These are phyloP conservation scores for Pocillopora verrucosa DNA, from an alignment of 64 coral and sea anemone species.

Conservation along the genomic window DNA sequence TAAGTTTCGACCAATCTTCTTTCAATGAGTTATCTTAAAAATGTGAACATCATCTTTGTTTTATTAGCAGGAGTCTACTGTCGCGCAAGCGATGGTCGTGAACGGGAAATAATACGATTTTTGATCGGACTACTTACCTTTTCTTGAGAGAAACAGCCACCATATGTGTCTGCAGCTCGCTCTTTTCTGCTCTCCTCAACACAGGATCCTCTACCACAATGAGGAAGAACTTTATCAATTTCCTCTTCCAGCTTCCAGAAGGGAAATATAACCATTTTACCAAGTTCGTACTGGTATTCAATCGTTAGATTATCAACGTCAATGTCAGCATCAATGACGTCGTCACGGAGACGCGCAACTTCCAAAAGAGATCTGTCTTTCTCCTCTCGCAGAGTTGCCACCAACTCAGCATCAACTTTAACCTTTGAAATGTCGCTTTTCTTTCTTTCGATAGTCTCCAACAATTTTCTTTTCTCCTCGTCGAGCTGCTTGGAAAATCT, in stretches of 20 bases:
- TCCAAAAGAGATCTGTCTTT: neutral
- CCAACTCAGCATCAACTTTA: neutral
- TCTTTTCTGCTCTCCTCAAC: too few relatives aligned
- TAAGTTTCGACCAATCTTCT: too few relatives aligned
- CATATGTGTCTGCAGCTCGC: too few relatives aligned
- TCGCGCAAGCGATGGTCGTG: too few relatives aligned
- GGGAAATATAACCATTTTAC: constrained; percentile 20
- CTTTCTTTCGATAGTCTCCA: neutral
- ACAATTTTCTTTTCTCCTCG: neutral
- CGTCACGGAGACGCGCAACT: neutral
- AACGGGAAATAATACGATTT: too few relatives aligned
- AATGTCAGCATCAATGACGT: neutral
- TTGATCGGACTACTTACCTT: too few relatives aligned
- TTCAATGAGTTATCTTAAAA: too few relatives aligned
- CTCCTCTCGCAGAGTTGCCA: neutral
- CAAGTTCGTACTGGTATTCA: neutral
- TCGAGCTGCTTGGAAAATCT: neutral
- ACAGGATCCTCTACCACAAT: too few relatives aligned
- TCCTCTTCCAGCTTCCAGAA: constrained; percentile 31
- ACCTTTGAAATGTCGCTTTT: constrained; percentile 5
- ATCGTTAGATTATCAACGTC: neutral
- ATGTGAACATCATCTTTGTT: too few relatives aligned
- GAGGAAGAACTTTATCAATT: constrained; percentile 7
- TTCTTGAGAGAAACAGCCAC: too few relatives aligned
- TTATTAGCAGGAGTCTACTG: too few relatives aligned